Evolutionary conservation across 2,797 vertebrate genomes (phyloP).

Genomic region (Phrynocephalus vlangalii): DNA sequence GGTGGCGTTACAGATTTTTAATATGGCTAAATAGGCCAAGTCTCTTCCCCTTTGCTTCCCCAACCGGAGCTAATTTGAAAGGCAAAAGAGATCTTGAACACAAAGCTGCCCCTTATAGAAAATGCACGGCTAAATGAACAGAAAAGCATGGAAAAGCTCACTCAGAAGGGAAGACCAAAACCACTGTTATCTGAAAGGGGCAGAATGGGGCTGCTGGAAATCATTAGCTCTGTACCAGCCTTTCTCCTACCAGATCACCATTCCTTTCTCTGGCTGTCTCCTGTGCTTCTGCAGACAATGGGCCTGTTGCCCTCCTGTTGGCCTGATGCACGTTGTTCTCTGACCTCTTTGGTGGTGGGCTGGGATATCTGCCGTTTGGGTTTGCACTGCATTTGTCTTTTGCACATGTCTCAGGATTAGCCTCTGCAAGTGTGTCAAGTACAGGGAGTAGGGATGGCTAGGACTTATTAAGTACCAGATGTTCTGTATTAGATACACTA

Average conservation of each 20-base stretch:
- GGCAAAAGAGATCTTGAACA: neutral
- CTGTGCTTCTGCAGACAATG: neutral
- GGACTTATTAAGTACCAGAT: neutral
- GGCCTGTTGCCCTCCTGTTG: neutral
- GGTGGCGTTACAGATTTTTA: slow-evolving; percentile 3
- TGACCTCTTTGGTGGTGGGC: neutral
- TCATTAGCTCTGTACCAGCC: neutral
- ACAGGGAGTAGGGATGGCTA: neutral
- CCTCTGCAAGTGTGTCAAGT: neutral
- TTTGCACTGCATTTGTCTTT: neutral
- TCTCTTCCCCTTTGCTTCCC: neutral
- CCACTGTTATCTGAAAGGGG: neutral
- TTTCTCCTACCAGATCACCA: neutral
- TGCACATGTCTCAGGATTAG: neutral
- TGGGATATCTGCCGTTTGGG: neutral
- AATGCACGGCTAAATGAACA: neutral
- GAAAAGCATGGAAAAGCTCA: neutral
- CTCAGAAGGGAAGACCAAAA: neutral
- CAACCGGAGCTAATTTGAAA: slow-evolving; percentile 16
- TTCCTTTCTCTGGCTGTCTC: neutral
- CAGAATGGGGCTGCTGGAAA: too few species aligned
- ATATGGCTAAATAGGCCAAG: slow-evolving; percentile 3
- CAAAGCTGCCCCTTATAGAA: neutral
- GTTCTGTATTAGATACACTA: too few species aligned
- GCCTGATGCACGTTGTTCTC: neutral